These are phyloP conservation scores for Leptopterna dolabrata DNA, from an alignment of 2,888 invertebrate species.

Conservation along the genomic window DNA sequence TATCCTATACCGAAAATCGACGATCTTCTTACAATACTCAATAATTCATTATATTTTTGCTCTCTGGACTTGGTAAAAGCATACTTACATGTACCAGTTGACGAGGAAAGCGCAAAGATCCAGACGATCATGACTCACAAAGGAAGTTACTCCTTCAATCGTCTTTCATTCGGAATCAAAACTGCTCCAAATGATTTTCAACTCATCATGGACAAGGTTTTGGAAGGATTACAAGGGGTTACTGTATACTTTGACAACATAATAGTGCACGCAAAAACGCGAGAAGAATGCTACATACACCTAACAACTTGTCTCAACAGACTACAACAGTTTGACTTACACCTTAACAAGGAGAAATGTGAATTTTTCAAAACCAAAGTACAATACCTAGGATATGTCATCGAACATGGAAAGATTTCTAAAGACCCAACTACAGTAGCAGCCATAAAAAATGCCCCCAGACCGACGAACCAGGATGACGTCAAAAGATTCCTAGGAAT, in stretches of 20 bases:
- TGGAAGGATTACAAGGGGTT: background rate
- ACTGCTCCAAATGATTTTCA: constrained; percentile 40
- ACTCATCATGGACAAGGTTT: background rate
- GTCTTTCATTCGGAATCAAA: constrained; percentile 37
- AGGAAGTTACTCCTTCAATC: constrained; percentile 21
- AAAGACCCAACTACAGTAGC: background rate
- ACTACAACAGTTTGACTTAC: constrained; percentile 26
- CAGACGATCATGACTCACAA: background rate
- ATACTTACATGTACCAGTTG: constrained; percentile 58
- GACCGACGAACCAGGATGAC: constrained; percentile 19
- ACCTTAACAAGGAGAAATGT: constrained; percentile 29
- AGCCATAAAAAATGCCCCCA: background rate
- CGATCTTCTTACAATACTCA: constrained; percentile 56
- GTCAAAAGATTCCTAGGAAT: constrained; percentile 29
- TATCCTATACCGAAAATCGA: constrained; percentile 59
- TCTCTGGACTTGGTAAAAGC: constrained; percentile 59
- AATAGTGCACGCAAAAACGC: background rate
- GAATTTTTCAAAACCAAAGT: constrained; percentile 8
- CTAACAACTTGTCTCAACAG: background rate
- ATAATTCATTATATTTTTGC: constrained; percentile 57
- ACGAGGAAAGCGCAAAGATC: constrained; percentile 44
- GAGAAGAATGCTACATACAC: background rate
- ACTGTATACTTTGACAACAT: background rate
- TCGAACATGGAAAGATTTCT: constrained; percentile 11
- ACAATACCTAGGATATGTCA: constrained; percentile 19